Percentiles rank a stretch among this genome's conserved stretches.
phyloP scores from a whole-genome alignment of 2,888 invertebrate species.

The Epirrhoe alternata region DNA sequence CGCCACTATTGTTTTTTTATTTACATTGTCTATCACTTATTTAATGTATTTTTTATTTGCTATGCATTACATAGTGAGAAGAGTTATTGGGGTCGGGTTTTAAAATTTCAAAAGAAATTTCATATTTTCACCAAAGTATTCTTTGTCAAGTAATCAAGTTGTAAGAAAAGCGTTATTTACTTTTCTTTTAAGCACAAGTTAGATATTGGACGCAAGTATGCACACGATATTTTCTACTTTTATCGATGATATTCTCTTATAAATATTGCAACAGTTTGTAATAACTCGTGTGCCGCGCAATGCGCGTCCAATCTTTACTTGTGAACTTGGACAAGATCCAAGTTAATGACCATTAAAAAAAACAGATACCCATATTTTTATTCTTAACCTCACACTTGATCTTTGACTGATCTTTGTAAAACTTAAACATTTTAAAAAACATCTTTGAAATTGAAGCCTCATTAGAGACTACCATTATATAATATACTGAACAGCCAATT shows the following conservation, averaged over 20 bases:
- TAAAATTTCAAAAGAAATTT: neutral
- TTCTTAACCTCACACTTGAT: too few species aligned
- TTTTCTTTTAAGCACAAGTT: neutral
- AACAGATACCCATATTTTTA: too few species aligned
- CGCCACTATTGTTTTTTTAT: constrained; percentile 14
- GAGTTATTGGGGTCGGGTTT: neutral
- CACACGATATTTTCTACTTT: neutral
- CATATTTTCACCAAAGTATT: neutral
- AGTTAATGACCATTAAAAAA: too few species aligned
- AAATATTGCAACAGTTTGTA: too few species aligned
- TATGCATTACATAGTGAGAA: constrained; percentile 20
- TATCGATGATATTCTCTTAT: neutral
- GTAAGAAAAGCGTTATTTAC: too few species aligned
- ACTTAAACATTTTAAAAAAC: too few species aligned
- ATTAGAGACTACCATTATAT: neutral
- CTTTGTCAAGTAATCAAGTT: too few species aligned
- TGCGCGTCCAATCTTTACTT: neutral
- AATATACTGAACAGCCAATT: constrained; percentile 23
- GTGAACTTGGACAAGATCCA: neutral
- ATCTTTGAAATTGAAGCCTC: too few species aligned
- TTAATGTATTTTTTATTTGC: constrained; percentile 25
- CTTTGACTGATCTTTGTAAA: too few species aligned
- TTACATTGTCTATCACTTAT: constrained; percentile 6
- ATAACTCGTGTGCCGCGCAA: too few species aligned
- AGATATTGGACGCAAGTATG: neutral